Base-by-base conservation (phyloP, 2,113 vertebrate species). In the Pimephales promelas region DNA sequence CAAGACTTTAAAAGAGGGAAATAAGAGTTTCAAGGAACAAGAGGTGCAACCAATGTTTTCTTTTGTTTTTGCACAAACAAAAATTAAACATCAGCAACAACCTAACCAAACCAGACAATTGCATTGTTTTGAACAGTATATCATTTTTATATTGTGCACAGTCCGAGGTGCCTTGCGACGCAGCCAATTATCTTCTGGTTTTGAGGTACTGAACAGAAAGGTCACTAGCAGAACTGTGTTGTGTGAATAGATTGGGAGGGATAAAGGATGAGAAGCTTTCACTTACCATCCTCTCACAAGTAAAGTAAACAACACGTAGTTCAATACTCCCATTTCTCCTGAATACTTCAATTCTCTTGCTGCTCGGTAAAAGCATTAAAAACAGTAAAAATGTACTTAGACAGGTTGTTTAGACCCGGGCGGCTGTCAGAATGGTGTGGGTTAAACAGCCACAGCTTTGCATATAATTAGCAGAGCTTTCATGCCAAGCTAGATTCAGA, bases 261-360 rank as follows among this genome's bases (percentile, higher is more conserved):
- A 47, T 83, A 78, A 70, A 22, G 18, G 31, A 75, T 49, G 56
- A 45, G 14, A 79, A n/a, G 56, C 45, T 71, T 59, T 86, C 56
- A 40, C 56, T 62, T 18, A 40, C 75, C 8, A 54, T 24, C n/a
- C 43, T 61, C 26, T 83, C 57, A 80, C 52, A 57, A 79, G 20
- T 79, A 59, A 86, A 68, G 49, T 83, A 81, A 80, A 83, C 16
- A 64, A 52, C 71, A 47, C 54, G 8, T 47, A n/a, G 70, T 66
- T 86, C 66, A 34, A 66, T 86, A 83, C 78, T 76, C 77, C 56
- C 52, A 43, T 72, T 74, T 74, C 71, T 74, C 24, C 71, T 74
- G 14, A 52, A 74, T 74, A 31, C 72, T 52, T 52, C 26, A 31
- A n/a, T 83, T 68, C 40, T 68, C n/a, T 8, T 52, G 82, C 61